Evolutionary conservation across 2,888 invertebrate species (phyloP), one percentile per base, ranked within the genome.

Genomic region (Isoperla grammatica): DNA sequence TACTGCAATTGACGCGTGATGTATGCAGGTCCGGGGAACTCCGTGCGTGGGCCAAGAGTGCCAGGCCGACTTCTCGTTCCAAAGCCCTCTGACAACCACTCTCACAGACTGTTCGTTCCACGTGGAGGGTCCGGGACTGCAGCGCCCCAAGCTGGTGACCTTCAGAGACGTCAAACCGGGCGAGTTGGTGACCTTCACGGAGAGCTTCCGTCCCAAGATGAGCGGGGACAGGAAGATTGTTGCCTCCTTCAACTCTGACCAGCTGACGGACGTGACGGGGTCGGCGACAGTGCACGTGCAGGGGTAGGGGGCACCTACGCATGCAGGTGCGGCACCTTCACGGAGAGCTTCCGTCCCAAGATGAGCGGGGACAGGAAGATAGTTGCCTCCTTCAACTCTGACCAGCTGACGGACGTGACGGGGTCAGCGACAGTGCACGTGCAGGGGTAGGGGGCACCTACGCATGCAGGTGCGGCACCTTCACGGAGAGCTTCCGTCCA

Each of bases 111-210:
- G 87, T 73, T 79, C 78, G 69, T 83, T 86, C 71, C 82, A 81
- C 1, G 79, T 87, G 59, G 88, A 88, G 75, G 88, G 87, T 22
- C 79, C 84, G 8, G 86, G 87, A 46, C 72, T 86, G 6, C 80
- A 81, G 65, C 76, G 82, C 68, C 83, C 59, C n/a, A 58, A 53
- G 22, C 40, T 50, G 8, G 13, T 60, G 12, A 37, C 42, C 23
- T 50, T 50, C 77, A 80, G 84, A 19, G 82, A 85, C 68, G 80
- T 86, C 62, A 79, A 80, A 69, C 81, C 84, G 2, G 80, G 82
- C 48, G 84, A 84, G 72, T 75, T 79, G 67, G 81, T 85, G 62
- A 79, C 78, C 63, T 80, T 82, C 72, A 78, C 78, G 66, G 83
- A 84, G 70, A 78, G 76, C 67, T 81, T 85, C 68, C 71, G 78